Conservation (phyloP, 2,113 vertebrate genomes). For the Micronisus gabar region DNA sequence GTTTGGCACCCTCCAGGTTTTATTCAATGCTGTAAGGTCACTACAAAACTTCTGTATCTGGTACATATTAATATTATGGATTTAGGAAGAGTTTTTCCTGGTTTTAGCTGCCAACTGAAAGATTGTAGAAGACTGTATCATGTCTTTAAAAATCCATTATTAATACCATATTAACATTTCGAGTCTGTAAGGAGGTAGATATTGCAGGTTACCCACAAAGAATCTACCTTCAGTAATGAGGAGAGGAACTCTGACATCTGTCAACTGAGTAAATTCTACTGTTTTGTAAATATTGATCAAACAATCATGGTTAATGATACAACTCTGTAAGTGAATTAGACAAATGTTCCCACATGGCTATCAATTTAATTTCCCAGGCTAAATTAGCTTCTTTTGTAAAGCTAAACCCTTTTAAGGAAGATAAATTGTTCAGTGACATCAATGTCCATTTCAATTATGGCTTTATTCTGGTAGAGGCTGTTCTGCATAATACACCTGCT, state of each 20-base stretch:
- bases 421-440: conserved; percentile 56
- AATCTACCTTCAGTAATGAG: conserved; percentile 19
- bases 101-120: not conserved
- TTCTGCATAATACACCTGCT: not conserved
- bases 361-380: conserved; percentile 67
- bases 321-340: conserved; percentile 68
- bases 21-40: not conserved
- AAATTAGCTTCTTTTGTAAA: conserved; percentile 59
- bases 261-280: conserved; percentile 52
- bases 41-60: not conserved
- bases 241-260: conserved; percentile 31
- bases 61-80: not conserved
- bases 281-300: conserved; percentile 71
- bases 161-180: conserved; percentile 1
- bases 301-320: conserved; percentile 68
- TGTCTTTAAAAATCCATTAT: not conserved
- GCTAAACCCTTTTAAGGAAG: conserved; percentile 58
- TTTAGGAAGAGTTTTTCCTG: not conserved
- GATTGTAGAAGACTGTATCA: not conserved
- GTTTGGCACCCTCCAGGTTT: not conserved
- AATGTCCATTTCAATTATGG: conserved; percentile 51
- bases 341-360: conserved; percentile 55
- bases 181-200: not conserved
- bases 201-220: conserved; percentile 8
- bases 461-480: not conserved